These are phyloP conservation scores for Chiloscyllium punctatum DNA, from an alignment of 2,797 vertebrate genomes.

Conservation along the genomic window DNA sequence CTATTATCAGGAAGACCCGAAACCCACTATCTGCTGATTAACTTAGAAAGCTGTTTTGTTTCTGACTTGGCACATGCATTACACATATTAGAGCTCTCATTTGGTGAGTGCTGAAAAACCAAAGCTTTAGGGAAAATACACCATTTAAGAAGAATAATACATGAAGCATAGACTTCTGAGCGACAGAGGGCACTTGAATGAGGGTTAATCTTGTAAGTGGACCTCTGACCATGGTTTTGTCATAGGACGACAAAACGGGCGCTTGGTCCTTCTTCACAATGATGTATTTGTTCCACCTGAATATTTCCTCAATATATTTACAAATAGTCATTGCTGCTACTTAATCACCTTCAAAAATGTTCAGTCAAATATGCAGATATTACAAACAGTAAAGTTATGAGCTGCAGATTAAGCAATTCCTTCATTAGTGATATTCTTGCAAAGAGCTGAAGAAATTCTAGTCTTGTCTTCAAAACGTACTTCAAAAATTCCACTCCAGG, in stretches of 20 bases:
- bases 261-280: not conserved
- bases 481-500: constrained; percentile 22
- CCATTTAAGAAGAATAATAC: not conserved
- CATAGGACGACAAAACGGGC: not conserved
- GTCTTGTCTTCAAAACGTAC: constrained; percentile 27
- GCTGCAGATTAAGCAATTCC: not conserved
- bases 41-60: not conserved
- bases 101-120: not conserved
- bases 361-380: not conserved
- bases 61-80: not conserved
- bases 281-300: not conserved
- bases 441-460: not conserved
- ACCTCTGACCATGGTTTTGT: not conserved
- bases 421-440: constrained; percentile 2
- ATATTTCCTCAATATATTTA: not conserved
- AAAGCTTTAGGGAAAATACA: not conserved
- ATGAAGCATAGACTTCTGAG: not conserved
- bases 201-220: not conserved
- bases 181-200: not conserved
- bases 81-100: not conserved
- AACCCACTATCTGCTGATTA: not conserved
- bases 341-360: constrained; percentile 16
- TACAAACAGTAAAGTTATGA: not conserved
- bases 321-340: not conserved
- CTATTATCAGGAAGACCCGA: not conserved